These are phyloP conservation scores for Malurus alboscapulatus DNA, from an alignment of 2,113 vertebrate species.

Conservation along the genomic window DNA sequence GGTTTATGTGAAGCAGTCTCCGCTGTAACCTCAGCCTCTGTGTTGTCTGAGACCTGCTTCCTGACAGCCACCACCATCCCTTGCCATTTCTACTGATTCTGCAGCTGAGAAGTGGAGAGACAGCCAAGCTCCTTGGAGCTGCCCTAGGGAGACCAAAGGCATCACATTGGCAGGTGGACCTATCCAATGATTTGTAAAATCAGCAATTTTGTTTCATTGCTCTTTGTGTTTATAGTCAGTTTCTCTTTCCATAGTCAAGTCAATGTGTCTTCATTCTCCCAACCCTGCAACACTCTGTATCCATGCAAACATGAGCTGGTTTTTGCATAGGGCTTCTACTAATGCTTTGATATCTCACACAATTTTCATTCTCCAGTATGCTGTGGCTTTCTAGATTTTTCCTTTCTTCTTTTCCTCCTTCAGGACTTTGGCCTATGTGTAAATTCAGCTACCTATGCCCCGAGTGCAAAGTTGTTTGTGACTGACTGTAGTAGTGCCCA, in stretches of 20 bases:
- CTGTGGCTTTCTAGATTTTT: neutral
- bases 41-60: neutral
- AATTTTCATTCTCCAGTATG: neutral
- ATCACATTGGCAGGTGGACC: neutral
- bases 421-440: neutral
- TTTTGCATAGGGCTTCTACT: neutral
- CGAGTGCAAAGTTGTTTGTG: neutral
- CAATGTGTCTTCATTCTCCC: neutral
- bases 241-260: neutral
- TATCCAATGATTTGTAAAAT: neutral
- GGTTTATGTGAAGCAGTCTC: slow-evolving; percentile 29
- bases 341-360: neutral
- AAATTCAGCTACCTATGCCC: neutral
- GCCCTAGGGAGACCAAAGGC: neutral
- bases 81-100: neutral
- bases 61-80: neutral
- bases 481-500: neutral
- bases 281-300: neutral
- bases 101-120: neutral
- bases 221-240: neutral
- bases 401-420: neutral
- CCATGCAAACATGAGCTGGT: neutral
- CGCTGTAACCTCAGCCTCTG: neutral
- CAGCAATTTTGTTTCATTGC: neutral
- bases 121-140: neutral